A percentile compares a stretch with the other conserved stretches of the same genome.
These are phyloP conservation scores for Typhlichthys subterraneus DNA, from an alignment of 2,797 vertebrate genomes.

Conservation along the genomic window DNA sequence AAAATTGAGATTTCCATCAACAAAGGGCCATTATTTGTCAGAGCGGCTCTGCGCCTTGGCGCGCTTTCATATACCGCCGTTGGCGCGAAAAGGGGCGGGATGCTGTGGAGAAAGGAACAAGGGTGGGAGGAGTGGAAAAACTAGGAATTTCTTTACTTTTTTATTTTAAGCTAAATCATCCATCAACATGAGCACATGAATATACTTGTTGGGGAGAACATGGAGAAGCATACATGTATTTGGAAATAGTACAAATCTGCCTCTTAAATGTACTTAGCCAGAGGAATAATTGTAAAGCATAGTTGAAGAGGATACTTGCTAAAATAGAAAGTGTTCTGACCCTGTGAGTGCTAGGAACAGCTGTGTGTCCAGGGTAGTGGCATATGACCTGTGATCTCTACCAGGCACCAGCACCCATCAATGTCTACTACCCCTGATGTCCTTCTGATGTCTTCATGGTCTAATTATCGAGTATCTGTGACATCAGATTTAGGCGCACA, in stretches of 20 bases:
- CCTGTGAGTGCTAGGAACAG: not conserved
- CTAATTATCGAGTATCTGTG: not conserved
- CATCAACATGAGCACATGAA: slow-evolving; percentile 18
- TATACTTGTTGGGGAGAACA: not conserved
- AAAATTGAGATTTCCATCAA: slow-evolving; percentile 38
- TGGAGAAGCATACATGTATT: not conserved
- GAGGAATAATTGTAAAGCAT: too few relatives aligned
- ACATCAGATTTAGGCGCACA: not conserved
- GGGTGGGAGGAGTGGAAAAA: slow-evolving; percentile 3
- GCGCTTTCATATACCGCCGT: slow-evolving; percentile 35
- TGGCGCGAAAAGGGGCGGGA: slow-evolving; percentile 16
- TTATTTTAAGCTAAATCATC: not conserved
- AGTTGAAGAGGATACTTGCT: not conserved
- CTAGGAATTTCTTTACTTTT: slow-evolving; percentile 6
- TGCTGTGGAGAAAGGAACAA: slow-evolving; percentile 7
- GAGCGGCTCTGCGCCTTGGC: slow-evolving; percentile 8
- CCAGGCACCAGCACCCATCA: not conserved
- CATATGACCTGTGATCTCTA: not conserved
- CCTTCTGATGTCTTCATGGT: not conserved
- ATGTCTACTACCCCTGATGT: too few relatives aligned
- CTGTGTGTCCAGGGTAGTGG: not conserved
- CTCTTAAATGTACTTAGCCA: not conserved
- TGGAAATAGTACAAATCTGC: not conserved
- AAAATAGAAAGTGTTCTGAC: not conserved
- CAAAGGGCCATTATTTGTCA: slow-evolving; percentile 41